A percentile compares a stretch with the other conserved stretches of the same genome.
These are phyloP conservation scores for Sylvilagus floridanus DNA, from an alignment of 2,797 vertebrate species.

Conservation along the genomic window DNA sequence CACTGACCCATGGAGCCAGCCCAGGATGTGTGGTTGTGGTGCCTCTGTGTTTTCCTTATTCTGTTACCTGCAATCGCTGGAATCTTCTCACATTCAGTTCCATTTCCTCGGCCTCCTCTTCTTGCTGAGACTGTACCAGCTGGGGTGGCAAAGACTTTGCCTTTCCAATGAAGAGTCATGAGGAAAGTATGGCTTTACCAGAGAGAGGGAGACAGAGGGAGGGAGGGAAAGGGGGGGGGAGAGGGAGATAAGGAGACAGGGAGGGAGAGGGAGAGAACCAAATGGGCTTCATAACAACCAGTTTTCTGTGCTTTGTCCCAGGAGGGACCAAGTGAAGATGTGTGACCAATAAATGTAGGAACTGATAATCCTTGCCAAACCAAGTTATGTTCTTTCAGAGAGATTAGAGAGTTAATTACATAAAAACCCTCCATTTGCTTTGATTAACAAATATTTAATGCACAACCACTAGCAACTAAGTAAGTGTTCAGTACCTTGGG, in stretches of 20 bases:
- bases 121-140: background rate
- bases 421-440: conserved; percentile 32
- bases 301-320: background rate
- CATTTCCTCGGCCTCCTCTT: background rate
- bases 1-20: too few species aligned
- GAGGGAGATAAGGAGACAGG: background rate
- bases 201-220: background rate
- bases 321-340: background rate
- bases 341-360: background rate
- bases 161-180: background rate
- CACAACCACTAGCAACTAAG: background rate
- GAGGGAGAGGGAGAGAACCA: background rate
- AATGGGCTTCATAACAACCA: background rate
- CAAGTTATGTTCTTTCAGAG: conserved; percentile 8
- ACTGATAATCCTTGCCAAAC: conserved; percentile 5
- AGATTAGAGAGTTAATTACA: background rate
- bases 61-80: background rate
- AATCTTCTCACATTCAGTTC: background rate
- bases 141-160: background rate
- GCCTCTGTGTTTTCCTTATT: background rate
- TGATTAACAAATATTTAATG: conserved; percentile 23
- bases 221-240: background rate
- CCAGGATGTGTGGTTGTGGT: background rate
- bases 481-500: background rate
- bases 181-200: background rate